Base-by-base conservation (phyloP, 1,140 invertebrate species). In the Sminthurides bifidus region DNA sequence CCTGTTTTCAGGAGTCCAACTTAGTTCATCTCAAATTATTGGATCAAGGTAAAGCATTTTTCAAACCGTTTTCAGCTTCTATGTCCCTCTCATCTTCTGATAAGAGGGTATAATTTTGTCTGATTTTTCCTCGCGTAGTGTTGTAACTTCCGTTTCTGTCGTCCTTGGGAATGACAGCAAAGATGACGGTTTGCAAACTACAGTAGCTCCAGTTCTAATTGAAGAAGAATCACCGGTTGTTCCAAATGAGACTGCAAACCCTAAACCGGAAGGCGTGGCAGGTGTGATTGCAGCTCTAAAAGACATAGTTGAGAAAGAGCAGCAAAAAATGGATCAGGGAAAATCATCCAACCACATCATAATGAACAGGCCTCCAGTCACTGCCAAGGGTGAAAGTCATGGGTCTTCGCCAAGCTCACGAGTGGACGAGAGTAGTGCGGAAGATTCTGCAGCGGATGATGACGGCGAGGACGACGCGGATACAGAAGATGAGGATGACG, bases 81-180 rank as follows among this genome's bases (percentile, higher is more conserved):
- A 40, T 52, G 5, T 29, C n/a, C 17, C 44, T 5, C 14, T 5
- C 14, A 3, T 46, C 4, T 15, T 8, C 2, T 48, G 12, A 27
- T 10, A 29, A 31, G 21, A 3, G 1, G 24, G 46, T 15, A 45
- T 49, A 27, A 49, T 46, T 54, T 59, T n/a, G n/a, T n/a, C n/a
- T n/a, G n/a, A n/a, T n/a, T n/a, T n/a, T n/a, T n/a, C n/a, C n/a
- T n/a, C n/a, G n/a, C n/a, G 6, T 24, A 62, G 60, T 52, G 60
- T 62, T 4, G 60, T 62, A 5, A 62, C 60, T 10, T 62, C 60
- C 1, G 56, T 62, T 0, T 62, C 60, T 10, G 56, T 62, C 17
- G 48, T 62, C 10, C 35, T 48, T 4, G 54, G 49, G n/a, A 44
- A 52, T 58, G 56, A 52, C 17, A 35, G 23, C 1, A 56, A 46